phyloP scores from a whole-genome alignment of 2,113 vertebrate genomes.

The Bungarus multicinctus region DNA sequence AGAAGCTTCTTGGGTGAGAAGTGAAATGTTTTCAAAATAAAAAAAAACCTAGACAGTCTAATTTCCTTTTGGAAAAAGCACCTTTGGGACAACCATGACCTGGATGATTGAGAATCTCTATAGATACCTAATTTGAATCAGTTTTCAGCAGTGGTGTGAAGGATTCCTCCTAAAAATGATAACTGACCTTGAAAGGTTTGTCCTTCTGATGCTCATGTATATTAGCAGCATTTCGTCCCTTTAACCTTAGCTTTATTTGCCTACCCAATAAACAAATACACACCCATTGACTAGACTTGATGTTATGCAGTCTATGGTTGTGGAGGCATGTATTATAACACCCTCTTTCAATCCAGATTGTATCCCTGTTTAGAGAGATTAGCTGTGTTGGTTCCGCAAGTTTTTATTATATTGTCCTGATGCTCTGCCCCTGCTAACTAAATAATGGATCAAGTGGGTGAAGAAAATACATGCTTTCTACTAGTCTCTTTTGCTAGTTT shows the following conservation, averaged over 20 bases:
- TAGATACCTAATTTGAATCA: not conserved
- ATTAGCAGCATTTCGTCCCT: not conserved
- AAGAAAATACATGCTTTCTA: not conserved
- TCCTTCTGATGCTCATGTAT: not conserved
- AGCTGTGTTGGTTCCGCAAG: not conserved
- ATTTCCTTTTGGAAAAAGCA: not conserved
- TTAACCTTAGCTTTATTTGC: not conserved
- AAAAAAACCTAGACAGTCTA: not conserved
- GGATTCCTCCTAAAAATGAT: not conserved
- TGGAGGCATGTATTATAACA: not conserved
- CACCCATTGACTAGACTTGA: not conserved
- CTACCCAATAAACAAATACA: not conserved
- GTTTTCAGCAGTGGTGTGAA: not conserved
- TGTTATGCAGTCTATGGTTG: not conserved
- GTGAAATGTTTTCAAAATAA: not conserved
- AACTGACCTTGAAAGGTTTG: not conserved
- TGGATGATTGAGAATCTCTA: not conserved
- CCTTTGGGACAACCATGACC: not conserved
- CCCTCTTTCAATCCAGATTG: not conserved
- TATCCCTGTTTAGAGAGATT: not conserved
- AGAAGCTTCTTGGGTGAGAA: not conserved
- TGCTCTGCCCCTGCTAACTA: not conserved
- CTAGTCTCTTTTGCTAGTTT: not conserved
- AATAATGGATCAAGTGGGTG: not conserved
- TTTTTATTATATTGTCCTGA: not conserved